Conservation (phyloP, 2,113 vertebrate species). For the Mustela lutreola region DNA sequence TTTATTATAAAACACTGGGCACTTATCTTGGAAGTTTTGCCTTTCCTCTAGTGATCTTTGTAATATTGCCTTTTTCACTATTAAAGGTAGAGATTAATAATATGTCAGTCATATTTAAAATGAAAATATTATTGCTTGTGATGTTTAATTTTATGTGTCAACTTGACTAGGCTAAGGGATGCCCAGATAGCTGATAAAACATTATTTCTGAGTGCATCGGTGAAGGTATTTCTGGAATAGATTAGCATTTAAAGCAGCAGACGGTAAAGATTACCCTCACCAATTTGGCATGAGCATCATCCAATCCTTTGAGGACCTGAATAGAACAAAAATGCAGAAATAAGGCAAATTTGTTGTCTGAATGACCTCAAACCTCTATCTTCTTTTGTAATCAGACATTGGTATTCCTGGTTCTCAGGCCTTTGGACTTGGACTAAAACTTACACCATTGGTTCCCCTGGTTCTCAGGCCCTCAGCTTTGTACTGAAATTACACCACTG, state of each 20-base stretch:
- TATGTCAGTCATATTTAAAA: conserved; percentile 37
- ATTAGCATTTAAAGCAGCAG: background rate
- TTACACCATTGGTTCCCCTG: background rate
- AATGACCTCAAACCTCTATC: background rate
- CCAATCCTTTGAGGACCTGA: background rate
- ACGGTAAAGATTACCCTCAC: background rate
- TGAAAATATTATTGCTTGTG: background rate
- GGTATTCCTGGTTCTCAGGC: background rate
- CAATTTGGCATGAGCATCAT: background rate
- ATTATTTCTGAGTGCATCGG: background rate
- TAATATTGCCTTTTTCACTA: conserved; percentile 8
- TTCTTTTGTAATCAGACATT: background rate
- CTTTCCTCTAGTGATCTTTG: conserved; percentile 40
- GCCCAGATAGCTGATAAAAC: background rate
- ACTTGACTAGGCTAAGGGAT: background rate
- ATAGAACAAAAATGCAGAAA: background rate
- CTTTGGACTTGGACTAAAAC: background rate
- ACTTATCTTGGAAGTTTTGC: background rate
- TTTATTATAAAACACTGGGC: conserved; percentile 28
- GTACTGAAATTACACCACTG: background rate
- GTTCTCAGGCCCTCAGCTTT: background rate
- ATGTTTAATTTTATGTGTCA: background rate
- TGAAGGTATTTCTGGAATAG: background rate
- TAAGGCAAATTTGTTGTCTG: background rate
- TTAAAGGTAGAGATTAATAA: conserved; percentile 21